phyloP scores from a whole-genome alignment of 2,113 vertebrate genomes.

The Alexandromys fortis region DNA sequence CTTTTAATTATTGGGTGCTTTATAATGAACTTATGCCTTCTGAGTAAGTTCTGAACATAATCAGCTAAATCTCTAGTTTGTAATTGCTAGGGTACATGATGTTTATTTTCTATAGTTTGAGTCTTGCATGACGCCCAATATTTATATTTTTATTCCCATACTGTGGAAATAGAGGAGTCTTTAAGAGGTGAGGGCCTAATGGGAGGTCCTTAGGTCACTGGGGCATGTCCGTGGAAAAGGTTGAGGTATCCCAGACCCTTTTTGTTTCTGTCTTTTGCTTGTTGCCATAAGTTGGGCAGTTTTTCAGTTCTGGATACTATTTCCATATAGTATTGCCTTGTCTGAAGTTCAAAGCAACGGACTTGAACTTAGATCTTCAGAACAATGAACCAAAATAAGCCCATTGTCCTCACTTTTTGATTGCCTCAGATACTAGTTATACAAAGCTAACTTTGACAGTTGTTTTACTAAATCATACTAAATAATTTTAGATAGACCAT shows the following conservation, averaged over 20 bases:
- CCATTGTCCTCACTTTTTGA: not conserved
- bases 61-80: not conserved
- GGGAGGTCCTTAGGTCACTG: not conserved
- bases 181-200: not conserved
- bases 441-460: not conserved
- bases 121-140: not conserved
- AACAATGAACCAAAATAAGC: not conserved
- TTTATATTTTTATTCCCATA: not conserved
- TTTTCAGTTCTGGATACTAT: not conserved
- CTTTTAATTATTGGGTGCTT: not conserved
- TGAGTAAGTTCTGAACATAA: not conserved
- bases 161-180: not conserved
- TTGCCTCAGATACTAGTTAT: not conserved
- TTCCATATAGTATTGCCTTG: not conserved
- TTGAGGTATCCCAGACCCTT: too few species aligned
- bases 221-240: too few species aligned
- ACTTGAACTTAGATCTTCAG: not conserved
- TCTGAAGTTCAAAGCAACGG: not conserved
- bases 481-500: not conserved
- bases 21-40: not conserved
- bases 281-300: not conserved
- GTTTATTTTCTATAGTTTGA: not conserved
- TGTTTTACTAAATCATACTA: not conserved
- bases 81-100: not conserved
- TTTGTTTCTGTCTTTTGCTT: not conserved